Conservation (phyloP, 2,797 vertebrate genomes). For the Margarornis squamiger region DNA sequence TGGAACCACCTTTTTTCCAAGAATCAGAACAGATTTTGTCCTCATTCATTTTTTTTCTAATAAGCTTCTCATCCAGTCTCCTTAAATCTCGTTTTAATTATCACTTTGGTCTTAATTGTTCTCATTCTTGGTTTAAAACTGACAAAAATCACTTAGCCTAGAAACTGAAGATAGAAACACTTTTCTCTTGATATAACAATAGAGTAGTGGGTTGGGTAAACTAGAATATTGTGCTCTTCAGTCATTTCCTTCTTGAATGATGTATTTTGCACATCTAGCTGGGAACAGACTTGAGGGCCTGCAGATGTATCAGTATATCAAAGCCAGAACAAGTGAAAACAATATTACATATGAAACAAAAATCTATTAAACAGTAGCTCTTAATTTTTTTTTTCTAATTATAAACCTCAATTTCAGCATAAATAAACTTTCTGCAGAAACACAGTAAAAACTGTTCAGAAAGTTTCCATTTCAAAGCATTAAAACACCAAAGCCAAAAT, state of each 20-base stretch:
- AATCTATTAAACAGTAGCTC: neutral
- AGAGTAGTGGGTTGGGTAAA: neutral
- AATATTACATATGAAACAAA: neutral
- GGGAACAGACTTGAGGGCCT: neutral
- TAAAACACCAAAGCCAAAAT: neutral
- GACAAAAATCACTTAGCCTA: neutral
- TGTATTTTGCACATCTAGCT: neutral
- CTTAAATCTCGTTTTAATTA: neutral
- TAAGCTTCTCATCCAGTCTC: neutral
- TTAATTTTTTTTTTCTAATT: neutral
- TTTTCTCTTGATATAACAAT: neutral
- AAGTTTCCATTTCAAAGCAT: neutral
- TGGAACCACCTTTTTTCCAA: neutral
- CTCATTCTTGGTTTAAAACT: neutral
- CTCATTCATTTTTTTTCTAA: neutral
- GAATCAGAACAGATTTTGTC: neutral
- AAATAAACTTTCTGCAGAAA: neutral
- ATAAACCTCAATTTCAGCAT: neutral
- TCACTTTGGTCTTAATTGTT: neutral
- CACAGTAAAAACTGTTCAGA: neutral
- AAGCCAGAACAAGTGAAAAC: neutral
- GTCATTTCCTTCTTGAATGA: neutral
- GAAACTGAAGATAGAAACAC: neutral
- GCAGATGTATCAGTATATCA: neutral
- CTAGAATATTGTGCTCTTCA: neutral